Conservation (phyloP, 1,140 invertebrate genomes). For the Drosophila melanica region DNA sequence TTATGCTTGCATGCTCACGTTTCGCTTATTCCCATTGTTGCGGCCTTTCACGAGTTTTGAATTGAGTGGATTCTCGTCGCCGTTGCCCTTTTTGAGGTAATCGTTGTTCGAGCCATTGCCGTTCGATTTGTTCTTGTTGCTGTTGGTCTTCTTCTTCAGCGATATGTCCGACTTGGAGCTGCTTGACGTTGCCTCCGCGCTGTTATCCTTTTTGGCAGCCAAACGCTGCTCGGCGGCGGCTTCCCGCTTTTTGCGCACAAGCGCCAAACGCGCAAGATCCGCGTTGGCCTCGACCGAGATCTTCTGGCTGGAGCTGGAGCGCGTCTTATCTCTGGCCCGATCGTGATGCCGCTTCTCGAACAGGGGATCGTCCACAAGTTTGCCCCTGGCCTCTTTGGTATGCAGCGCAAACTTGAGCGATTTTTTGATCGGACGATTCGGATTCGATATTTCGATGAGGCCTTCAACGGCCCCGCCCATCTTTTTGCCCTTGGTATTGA, state of each 20-base stretch:
- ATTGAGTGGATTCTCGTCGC: neutral
- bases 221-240: slow-evolving; percentile 49
- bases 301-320: neutral
- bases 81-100: neutral
- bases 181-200: neutral
- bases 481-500: slow-evolving; percentile 6
- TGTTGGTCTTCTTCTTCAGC: neutral
- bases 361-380: neutral
- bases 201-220: slow-evolving; percentile 43
- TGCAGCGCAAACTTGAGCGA: neutral
- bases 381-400: neutral
- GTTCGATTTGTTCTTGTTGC: neutral
- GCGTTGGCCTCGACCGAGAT: slow-evolving; percentile 11
- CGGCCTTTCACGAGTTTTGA: slow-evolving; percentile 1
- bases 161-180: neutral
- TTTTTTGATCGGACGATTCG: slow-evolving; percentile 35
- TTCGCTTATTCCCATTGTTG: slow-evolving; percentile 17
- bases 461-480: slow-evolving; percentile 12
- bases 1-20: slow-evolving; percentile 1
- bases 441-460: slow-evolving; percentile 53
- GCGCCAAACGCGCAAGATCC: slow-evolving; percentile 46
- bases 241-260: slow-evolving; percentile 51
- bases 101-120: neutral
- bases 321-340: neutral
- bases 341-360: neutral